These are phyloP conservation scores for Fopius arisanus DNA, from an alignment of 1,140 invertebrate species.

Conservation along the genomic window DNA sequence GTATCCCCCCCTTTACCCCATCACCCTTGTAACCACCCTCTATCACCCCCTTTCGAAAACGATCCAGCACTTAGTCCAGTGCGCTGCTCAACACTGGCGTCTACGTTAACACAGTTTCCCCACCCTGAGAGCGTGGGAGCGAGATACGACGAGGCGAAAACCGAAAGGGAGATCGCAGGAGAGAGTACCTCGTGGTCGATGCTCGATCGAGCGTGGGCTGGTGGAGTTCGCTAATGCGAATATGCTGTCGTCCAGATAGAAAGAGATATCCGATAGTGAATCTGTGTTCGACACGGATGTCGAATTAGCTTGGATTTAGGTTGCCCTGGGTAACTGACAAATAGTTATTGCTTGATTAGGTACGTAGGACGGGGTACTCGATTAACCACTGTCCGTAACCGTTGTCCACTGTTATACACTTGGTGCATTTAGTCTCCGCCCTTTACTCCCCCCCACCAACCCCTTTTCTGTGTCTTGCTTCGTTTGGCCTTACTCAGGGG, in stretches of 20 bases:
- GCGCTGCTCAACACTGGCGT: background rate
- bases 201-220: slow-evolving; percentile 64
- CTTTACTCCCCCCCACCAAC: too few species aligned
- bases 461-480: background rate
- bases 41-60: background rate
- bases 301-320: slow-evolving; percentile 67
- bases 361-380: slow-evolving; percentile 52
- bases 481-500: slow-evolving; percentile 14
- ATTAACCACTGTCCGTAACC: slow-evolving; percentile 41
- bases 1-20: slow-evolving; percentile 9
- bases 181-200: slow-evolving; percentile 52
- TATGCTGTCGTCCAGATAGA: slow-evolving; percentile 67
- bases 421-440: background rate
- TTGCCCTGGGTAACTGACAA: slow-evolving; percentile 65
- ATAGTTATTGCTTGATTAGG: slow-evolving; percentile 68
- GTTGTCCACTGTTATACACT: slow-evolving; percentile 3
- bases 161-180: slow-evolving; percentile 42
- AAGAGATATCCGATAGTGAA: slow-evolving; percentile 66
- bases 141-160: slow-evolving; percentile 31
- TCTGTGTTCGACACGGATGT: slow-evolving; percentile 67
- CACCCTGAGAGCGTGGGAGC: slow-evolving; percentile 11
- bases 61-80: slow-evolving; percentile 16
- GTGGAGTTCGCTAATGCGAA: slow-evolving; percentile 65
- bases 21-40: too few species aligned
- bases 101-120: background rate